These are phyloP conservation scores for Pyrochroa serraticornis DNA, from an alignment of 2,888 invertebrate genomes.

Conservation along the genomic window DNA sequence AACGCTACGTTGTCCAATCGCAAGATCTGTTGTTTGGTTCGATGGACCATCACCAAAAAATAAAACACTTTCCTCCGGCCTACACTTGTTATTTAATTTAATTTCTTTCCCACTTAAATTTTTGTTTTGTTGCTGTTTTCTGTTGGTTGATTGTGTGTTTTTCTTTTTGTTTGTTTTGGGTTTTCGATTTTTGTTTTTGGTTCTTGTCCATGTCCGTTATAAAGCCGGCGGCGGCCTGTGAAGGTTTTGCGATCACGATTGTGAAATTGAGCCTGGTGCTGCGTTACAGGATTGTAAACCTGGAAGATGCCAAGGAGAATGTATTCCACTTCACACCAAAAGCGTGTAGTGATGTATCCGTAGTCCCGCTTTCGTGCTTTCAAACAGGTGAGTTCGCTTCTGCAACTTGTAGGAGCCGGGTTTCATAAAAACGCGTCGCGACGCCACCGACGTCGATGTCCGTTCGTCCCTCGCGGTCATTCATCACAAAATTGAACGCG, in stretches of 20 bases:
- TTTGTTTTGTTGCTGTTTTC: too few species aligned
- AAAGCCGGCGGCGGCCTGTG: too few species aligned
- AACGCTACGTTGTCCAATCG: too few species aligned
- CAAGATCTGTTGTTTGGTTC: constrained; percentile 4
- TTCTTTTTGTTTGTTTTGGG: constrained; percentile 29
- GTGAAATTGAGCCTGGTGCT: constrained; percentile 33
- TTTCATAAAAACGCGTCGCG: neutral
- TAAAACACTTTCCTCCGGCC: constrained; percentile 4
- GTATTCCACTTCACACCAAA: constrained; percentile 66
- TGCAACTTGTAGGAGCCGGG: too few species aligned
- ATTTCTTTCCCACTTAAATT: neutral
- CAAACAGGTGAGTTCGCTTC: constrained; percentile 45
- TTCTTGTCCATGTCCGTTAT: too few species aligned
- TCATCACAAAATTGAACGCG: constrained; percentile 24
- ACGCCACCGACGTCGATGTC: neutral
- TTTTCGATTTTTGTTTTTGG: too few species aligned
- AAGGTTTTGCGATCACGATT: neutral
- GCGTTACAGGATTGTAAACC: constrained; percentile 56
- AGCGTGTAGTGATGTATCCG: constrained; percentile 59
- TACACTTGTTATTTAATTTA: constrained; percentile 7
- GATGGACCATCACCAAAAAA: constrained; percentile 9
- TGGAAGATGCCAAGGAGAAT: constrained; percentile 63
- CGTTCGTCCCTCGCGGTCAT: constrained; percentile 4
- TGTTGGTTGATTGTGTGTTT: constrained; percentile 28
- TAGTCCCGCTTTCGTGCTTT: constrained; percentile 38